Base-by-base conservation (phyloP, 2,888 invertebrate species). In the Invenusta paracnida region DNA sequence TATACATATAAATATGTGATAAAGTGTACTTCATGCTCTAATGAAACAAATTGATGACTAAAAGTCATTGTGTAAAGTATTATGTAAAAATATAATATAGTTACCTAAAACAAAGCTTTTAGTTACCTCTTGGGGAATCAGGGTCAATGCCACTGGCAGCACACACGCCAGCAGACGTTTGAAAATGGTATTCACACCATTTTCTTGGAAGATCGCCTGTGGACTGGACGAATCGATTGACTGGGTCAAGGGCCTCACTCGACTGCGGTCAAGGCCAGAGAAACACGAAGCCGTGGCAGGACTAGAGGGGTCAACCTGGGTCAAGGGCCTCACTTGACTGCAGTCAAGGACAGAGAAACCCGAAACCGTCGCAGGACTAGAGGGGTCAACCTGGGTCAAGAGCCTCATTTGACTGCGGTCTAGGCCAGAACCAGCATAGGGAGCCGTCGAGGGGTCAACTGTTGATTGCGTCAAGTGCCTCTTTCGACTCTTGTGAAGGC, bases 121-220 rank as follows among this genome's bases (percentile, higher is more conserved):
- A 48, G 17, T 73, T 73, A 73, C 73, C 73, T 73, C 73, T 73
- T 73, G 73, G 73, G 27, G 73, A 73, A 73, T 25, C 73, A 13
- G 73, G 27, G 23, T 73, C 73, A 73, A 73, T 73, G 25, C 73
- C 11, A 73, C 73, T 73, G 73, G 73, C 73, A 73, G 73, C 25
- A 73, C 73, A 73, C 73, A 23, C 5, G 23, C 17, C 23, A 73
- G 73, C 73, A 13, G 73, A 23, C 73, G 73, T 25, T 25, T 73
- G 73, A 48, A 48, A 48, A 48, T 48, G 48, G 48, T 17, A 5
- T 48, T 48, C 48, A 48, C 48, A 5, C 48, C 48, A 48, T 48
- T 48, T 48, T 48, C 48, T 48, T 17, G 48, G 17, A 48, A 48
- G 5, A 48, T 17, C 48, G 48, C 17, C 48, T 48, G 48, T 48